A percentile compares a stretch with the other conserved stretches of the same genome.
These are phyloP conservation scores for Phyto melanocephala DNA, from an alignment of 2,888 invertebrate genomes.

Conservation along the genomic window DNA sequence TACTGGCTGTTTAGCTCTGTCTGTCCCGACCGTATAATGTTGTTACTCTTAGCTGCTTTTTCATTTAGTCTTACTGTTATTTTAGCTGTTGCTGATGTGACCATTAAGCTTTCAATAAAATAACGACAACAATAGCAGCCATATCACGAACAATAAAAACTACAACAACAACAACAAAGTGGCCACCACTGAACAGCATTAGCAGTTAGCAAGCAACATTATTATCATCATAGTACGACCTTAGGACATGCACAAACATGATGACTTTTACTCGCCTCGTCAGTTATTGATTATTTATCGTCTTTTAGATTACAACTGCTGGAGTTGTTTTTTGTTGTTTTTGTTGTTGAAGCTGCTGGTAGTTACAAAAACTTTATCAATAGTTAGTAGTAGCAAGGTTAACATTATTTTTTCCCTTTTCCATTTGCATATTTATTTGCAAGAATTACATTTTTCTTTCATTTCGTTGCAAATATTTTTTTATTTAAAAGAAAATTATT, in stretches of 20 bases:
- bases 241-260: constrained; percentile 59
- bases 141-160: constrained; percentile 23
- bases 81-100: constrained; percentile 60
- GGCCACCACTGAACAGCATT: background rate
- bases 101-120: constrained; percentile 64
- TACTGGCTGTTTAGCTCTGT: background rate
- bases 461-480: constrained; percentile 54
- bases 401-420: background rate
- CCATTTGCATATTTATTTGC: constrained; percentile 20
- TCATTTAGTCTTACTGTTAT: background rate
- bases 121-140: constrained; percentile 22
- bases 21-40: background rate
- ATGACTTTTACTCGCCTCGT: constrained; percentile 67
- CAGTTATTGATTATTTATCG: constrained; percentile 67
- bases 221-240: constrained; percentile 55
- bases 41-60: constrained; percentile 20
- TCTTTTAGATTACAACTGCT: constrained; percentile 44
- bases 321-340: background rate
- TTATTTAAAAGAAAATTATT: constrained; percentile 58
- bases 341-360: background rate
- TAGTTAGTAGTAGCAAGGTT: constrained; percentile 50
- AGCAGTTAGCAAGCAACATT: constrained; percentile 24
- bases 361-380: background rate
- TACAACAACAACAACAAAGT: constrained; percentile 17
- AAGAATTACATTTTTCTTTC: constrained; percentile 4